Evolutionary conservation across 2,888 invertebrate species (phyloP).

Genomic region (Caenorhabditis imperialis): DNA sequence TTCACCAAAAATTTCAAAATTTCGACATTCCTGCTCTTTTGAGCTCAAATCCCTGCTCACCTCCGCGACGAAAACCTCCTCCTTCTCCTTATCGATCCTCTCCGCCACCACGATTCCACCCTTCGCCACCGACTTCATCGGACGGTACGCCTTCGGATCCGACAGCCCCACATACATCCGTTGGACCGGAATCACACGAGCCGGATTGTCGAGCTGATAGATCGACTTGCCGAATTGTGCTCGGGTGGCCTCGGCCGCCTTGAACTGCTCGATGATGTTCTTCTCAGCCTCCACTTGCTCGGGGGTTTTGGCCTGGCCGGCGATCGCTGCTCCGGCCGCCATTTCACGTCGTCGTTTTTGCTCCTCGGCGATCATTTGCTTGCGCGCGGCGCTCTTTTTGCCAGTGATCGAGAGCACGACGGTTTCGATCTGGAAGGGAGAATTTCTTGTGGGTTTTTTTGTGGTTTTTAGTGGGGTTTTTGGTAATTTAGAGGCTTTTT

Average conservation of each 20-base stretch:
- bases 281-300: slow-evolving; percentile 19
- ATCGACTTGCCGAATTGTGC: too few relatives aligned
- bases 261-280: slow-evolving; percentile 31
- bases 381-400: slow-evolving; percentile 39
- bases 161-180: slow-evolving; percentile 18
- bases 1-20: too few relatives aligned
- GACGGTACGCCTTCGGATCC: slow-evolving; percentile 15
- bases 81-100: slow-evolving; percentile 11
- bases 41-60: too few relatives aligned
- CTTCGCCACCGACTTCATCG: slow-evolving; percentile 32
- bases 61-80: slow-evolving; percentile 40
- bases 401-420: slow-evolving; percentile 53
- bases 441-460: too few relatives aligned
- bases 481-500: too few relatives aligned
- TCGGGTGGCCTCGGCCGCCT: background rate
- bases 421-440: slow-evolving; percentile 36
- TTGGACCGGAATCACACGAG: slow-evolving; percentile 44
- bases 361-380: slow-evolving; percentile 19
- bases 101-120: slow-evolving; percentile 51
- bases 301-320: background rate
- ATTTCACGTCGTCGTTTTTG: slow-evolving; percentile 24
- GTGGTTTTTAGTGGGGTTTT: too few relatives aligned
- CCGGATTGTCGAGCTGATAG: slow-evolving; percentile 37
- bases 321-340: slow-evolving; percentile 17
- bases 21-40: too few relatives aligned